A percentile compares a stretch with the other conserved stretches of the same genome.
These are phyloP conservation scores for Equus quagga DNA, from an alignment of 2,113 vertebrate genomes.

Conservation along the genomic window DNA sequence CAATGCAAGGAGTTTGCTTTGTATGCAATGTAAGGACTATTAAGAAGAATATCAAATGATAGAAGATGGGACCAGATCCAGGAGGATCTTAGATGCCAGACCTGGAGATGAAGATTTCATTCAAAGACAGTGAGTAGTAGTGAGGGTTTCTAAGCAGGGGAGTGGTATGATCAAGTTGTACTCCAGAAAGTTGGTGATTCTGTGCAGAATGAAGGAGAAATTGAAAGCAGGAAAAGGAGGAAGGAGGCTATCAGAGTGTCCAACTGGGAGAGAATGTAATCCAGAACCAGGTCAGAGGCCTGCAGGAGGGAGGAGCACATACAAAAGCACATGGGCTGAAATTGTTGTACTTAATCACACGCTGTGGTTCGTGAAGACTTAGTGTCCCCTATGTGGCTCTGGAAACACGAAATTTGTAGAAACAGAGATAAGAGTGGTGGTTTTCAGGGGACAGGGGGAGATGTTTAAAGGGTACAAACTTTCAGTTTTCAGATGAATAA, in stretches of 20 bases:
- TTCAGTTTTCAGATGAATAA: neutral
- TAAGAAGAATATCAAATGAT: slow-evolving; percentile 10
- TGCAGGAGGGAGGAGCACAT: neutral
- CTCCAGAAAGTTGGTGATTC: slow-evolving; percentile 15
- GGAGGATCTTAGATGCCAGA: neutral
- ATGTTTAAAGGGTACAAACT: neutral
- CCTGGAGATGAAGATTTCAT: neutral
- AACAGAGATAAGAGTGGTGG: neutral
- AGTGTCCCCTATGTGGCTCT: neutral
- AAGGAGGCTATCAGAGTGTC: neutral
- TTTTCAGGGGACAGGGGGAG: neutral
- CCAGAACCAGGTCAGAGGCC: neutral
- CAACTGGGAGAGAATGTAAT: neutral
- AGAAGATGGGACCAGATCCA: neutral
- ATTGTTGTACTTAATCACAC: neutral
- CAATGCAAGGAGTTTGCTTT: neutral
- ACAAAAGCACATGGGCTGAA: neutral
- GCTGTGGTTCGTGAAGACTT: neutral
- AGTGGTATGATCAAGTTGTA: neutral
- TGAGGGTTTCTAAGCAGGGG: neutral
- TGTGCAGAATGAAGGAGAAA: neutral
- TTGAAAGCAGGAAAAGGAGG: neutral
- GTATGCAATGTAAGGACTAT: neutral
- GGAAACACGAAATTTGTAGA: neutral
- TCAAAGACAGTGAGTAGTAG: neutral